A percentile compares a stretch with the other conserved stretches of the same genome.
These are phyloP conservation scores for Diglossa brunneiventris DNA, from an alignment of 2,113 vertebrate genomes.

Conservation along the genomic window DNA sequence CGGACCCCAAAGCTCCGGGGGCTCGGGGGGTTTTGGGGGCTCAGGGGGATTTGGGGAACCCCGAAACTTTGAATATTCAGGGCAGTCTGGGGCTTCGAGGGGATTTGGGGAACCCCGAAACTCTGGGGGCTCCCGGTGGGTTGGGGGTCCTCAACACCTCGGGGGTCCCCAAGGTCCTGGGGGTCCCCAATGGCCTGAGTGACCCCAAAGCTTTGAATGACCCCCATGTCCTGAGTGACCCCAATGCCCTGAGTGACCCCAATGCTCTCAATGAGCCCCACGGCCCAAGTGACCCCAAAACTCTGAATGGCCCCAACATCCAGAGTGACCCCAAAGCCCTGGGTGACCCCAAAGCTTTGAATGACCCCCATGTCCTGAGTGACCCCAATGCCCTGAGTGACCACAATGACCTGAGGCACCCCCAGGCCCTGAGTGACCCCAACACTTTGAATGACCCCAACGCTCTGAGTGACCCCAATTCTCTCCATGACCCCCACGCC, in stretches of 20 bases:
- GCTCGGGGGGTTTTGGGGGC: too few relatives aligned
- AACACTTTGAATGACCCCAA: fast-evolving
- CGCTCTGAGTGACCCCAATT: fast-evolving
- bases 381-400: fast-evolving
- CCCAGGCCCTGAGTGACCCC: fast-evolving
- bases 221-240: fast-evolving
- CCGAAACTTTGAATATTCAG: too few relatives aligned
- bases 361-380: fast-evolving
- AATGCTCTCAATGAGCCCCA: too few relatives aligned
- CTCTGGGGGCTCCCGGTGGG: neutral
- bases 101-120: neutral
- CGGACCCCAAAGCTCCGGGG: too few relatives aligned
- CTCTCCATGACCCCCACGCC: fast-evolving
- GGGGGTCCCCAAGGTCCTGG: too few relatives aligned
- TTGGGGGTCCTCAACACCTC: too few relatives aligned
- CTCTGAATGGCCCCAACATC: neutral
- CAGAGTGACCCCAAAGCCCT: fast-evolving
- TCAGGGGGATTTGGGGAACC: too few relatives aligned
- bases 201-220: neutral
- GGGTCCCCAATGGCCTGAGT: fast-evolving
- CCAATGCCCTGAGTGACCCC: too few relatives aligned
- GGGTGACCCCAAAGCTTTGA: neutral
- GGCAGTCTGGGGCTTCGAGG: too few relatives aligned
- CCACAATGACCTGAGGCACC: fast-evolving
- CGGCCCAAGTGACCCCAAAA: fast-evolving